Percentiles rank a stretch among this genome's conserved stretches.
Conservation (phyloP, 2,888 invertebrate species). For the Pterostichus niger region DNA sequence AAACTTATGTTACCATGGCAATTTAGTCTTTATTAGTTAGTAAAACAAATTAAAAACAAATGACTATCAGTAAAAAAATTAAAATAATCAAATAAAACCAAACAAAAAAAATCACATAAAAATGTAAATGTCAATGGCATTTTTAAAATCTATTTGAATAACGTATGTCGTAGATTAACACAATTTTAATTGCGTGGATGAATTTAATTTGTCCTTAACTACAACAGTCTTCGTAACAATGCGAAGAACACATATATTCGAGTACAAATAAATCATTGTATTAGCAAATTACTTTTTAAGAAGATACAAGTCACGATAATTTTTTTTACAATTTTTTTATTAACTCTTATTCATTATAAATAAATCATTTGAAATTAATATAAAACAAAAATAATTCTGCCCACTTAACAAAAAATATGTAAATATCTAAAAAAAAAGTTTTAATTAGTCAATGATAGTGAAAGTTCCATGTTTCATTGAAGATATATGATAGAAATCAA, state of each 20-base stretch:
- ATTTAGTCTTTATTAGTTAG: conserved; percentile 33
- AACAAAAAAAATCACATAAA: conserved; percentile 15
- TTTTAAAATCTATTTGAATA: not conserved
- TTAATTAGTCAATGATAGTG: conserved; percentile 2
- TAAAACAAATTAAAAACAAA: conserved; percentile 13
- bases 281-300: conserved; percentile 18
- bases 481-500: too few species aligned
- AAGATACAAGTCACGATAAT: conserved; percentile 42
- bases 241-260: conserved; percentile 5
- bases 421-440: not conserved
- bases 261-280: conserved; percentile 32
- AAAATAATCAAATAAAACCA: not conserved
- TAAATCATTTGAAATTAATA: conserved; percentile 5
- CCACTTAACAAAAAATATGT: conserved; percentile 20
- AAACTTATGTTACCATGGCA: conserved; percentile 11
- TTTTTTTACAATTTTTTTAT: not conserved
- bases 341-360: not conserved
- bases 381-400: conserved; percentile 28
- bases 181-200: conserved; percentile 31
- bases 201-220: conserved; percentile 28
- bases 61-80: conserved; percentile 4
- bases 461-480: not conserved
- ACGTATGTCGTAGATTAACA: conserved; percentile 4
- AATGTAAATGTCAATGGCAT: conserved; percentile 38
- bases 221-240: conserved; percentile 8